These are phyloP conservation scores for Heliconius ethilla DNA, from an alignment of 2,888 invertebrate genomes.

Conservation along the genomic window DNA sequence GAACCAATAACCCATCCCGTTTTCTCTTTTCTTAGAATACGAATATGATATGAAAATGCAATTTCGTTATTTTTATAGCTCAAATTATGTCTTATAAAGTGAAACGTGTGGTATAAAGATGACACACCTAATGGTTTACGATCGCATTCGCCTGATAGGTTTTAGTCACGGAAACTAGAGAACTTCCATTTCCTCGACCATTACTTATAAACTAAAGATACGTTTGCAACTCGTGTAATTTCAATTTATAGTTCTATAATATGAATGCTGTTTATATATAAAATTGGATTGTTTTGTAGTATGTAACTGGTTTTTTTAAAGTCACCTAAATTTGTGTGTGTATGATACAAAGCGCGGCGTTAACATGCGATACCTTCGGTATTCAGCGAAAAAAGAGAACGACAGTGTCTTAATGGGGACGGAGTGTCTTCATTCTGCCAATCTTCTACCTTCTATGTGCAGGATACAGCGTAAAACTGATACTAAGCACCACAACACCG, in stretches of 20 bases:
- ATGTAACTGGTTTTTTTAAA: neutral
- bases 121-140: slow-evolving; percentile 38
- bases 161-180: slow-evolving; percentile 41
- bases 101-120: slow-evolving; percentile 39
- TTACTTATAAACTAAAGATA: slow-evolving; percentile 30
- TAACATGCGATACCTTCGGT: no score
- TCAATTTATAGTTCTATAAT: neutral
- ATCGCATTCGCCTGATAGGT: slow-evolving; percentile 38
- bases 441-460: neutral
- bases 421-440: neutral
- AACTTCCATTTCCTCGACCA: slow-evolving; percentile 39
- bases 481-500: neutral
- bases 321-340: no score
- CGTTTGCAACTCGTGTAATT: slow-evolving; percentile 17
- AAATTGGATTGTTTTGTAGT: neutral
- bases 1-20: neutral
- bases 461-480: neutral
- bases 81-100: slow-evolving; percentile 30
- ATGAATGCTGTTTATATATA: neutral
- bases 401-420: neutral
- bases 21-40: neutral
- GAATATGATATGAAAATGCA: neutral
- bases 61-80: slow-evolving; percentile 19
- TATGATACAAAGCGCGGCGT: no score
- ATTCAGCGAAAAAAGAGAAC: no score